Percentiles rank a stretch among this genome's conserved stretches.
Evolutionary conservation across 2,888 invertebrate genomes (phyloP).

Genomic region (Rhagonycha fulva): DNA sequence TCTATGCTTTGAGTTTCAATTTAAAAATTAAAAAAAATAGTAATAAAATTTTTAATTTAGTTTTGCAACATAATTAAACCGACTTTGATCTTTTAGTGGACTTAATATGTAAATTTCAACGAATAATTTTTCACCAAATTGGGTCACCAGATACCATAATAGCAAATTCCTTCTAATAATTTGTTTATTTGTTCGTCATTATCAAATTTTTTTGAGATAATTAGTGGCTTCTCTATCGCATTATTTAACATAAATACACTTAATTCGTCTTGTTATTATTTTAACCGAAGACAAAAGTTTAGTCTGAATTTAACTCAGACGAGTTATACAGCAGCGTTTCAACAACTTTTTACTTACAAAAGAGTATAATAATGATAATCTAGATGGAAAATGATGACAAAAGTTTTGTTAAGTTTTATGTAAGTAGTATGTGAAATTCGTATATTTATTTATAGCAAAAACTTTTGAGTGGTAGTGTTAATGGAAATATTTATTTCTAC

Average conservation of each 20-base stretch:
- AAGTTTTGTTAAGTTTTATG: slow-evolving; percentile 1
- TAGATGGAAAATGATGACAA: slow-evolving; percentile 3
- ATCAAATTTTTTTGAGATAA: neutral
- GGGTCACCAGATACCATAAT: neutral
- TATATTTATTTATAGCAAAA: neutral
- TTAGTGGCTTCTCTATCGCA: neutral
- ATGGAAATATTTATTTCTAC: neutral
- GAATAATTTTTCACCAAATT: neutral
- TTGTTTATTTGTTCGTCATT: neutral
- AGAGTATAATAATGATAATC: neutral
- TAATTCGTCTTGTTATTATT: neutral
- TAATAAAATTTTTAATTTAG: neutral
- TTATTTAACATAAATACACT: neutral
- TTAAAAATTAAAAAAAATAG: neutral
- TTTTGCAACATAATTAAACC: neutral
- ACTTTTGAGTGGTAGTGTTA: neutral
- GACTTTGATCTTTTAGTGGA: neutral
- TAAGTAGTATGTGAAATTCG: slow-evolving; percentile 4
- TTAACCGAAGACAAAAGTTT: neutral
- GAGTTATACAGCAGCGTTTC: neutral
- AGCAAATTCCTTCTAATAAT: neutral
- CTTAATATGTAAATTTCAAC: neutral
- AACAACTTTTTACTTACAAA: slow-evolving; percentile 4
- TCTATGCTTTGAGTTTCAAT: neutral
- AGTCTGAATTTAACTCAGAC: neutral